Percentiles rank a stretch among this genome's conserved stretches.
Conservation (phyloP, 2,113 vertebrate species). For the Equus quagga region DNA sequence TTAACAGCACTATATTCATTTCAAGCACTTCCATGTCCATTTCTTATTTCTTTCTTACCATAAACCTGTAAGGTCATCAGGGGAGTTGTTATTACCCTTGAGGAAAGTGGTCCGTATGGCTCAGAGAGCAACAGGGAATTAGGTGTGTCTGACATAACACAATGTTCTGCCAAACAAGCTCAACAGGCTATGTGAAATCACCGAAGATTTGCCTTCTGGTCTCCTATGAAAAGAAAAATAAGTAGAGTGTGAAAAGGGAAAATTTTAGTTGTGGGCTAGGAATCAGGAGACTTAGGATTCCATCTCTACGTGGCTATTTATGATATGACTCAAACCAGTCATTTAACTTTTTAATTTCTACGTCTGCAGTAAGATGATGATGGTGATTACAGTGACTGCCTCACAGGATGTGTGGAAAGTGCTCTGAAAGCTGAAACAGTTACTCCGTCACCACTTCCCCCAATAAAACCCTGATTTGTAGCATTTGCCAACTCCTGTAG, state of each 20-base stretch:
- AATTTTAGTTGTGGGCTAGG: background rate
- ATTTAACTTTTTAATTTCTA: background rate
- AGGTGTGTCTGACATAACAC: background rate
- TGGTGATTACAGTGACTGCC: background rate
- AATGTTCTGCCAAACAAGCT: background rate
- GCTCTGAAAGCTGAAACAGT: background rate
- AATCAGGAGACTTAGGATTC: background rate
- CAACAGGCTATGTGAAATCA: background rate
- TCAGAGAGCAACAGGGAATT: background rate
- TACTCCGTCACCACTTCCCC: fast-evolving
- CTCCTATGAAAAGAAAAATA: background rate
- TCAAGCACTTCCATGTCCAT: background rate
- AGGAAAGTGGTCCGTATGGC: background rate
- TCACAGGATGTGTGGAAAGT: background rate
- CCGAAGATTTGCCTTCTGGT: background rate
- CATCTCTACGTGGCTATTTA: background rate
- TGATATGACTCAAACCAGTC: background rate
- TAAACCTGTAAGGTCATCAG: background rate
- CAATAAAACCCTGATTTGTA: background rate
- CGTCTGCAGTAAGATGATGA: background rate
- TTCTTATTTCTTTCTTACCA: constrained; percentile 4
- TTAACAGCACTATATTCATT: background rate
- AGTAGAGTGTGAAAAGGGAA: background rate
- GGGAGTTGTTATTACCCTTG: background rate
- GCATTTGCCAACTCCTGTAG: background rate